Evolutionary conservation across 2,888 invertebrate species (phyloP), one percentile per base, ranked within the genome.

Genomic region (Phrixothrix hirtus): DNA sequence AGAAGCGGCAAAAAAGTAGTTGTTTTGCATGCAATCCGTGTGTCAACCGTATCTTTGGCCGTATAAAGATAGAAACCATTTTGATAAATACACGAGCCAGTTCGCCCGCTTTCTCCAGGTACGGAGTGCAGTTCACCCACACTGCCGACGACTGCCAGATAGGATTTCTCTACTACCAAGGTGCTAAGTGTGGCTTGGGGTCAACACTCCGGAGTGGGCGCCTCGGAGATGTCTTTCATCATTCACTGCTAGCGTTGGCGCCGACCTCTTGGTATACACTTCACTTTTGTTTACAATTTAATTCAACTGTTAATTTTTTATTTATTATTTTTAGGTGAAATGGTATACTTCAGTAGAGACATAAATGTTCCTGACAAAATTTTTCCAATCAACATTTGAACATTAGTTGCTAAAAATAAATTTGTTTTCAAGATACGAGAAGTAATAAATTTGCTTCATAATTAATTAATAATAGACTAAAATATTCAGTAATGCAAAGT

Each of bases 191-290:
- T 58, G 55, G 51, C 54, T 55, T 58, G 55, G 55, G 58, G 58
- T 58, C 58, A 58, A 55, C 55, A 58, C 55, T 58, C 58, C 46
- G 50, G 30, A 50, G 58, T 59, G 58, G 58, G 58, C 58, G 58
- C 56, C 55, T 37, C 56, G 58, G 50, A 45, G 58, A 59, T 59
- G 58, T 56, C 58, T 58, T 58, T 59, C 56, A 59, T 59, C 54
- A 59, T 46, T 59, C 54, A 56, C 49, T 49, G 46, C 44, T 46
- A 38, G 55, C 54, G 54, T 59, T 59, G 58, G 58, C 58, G 58
- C 58, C 58, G 56, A 51, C 56, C 54, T 51, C 56, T 59, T 59
- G 58, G 56, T 59, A 51, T 47, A 56, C 50, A 42, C 34, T 44
- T 52, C 41, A 55, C 49, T 43, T 52, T 56, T 56, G 58, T 58